Percentiles rank a stretch among this genome's conserved stretches.
Evolutionary conservation across 2,797 vertebrate species (phyloP).

Genomic region (Microctenopoma steveboyesi): DNA sequence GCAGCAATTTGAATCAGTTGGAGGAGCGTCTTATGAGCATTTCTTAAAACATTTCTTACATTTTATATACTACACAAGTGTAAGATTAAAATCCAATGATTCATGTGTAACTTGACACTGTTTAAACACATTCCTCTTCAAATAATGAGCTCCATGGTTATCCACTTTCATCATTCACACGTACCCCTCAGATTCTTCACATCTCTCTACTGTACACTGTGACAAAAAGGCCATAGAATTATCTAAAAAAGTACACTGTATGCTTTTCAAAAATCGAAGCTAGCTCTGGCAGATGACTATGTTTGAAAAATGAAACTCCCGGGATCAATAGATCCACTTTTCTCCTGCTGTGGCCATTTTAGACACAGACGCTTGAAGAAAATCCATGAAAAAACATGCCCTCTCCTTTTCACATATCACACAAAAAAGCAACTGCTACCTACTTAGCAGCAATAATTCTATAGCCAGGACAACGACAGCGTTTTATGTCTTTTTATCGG

Average conservation of each 20-base stretch:
- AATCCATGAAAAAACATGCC: slow-evolving; percentile 64
- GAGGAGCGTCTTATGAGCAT: too few relatives aligned
- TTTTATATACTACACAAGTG: too few relatives aligned
- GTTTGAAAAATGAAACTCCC: slow-evolving; percentile 73
- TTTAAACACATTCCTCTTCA: neutral
- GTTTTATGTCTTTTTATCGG: slow-evolving; percentile 29
- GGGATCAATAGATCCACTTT: slow-evolving; percentile 75
- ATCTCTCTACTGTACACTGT: slow-evolving; percentile 34
- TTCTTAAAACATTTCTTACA: too few relatives aligned
- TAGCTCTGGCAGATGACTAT: slow-evolving; percentile 62
- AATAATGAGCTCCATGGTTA: neutral
- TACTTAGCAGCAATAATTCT: slow-evolving; percentile 44
- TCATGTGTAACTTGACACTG: neutral
- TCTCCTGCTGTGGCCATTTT: slow-evolving; percentile 67
- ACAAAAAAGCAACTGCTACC: slow-evolving; percentile 48
- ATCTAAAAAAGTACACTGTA: slow-evolving; percentile 58
- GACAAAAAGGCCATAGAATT: slow-evolving; percentile 57
- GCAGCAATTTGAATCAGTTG: too few relatives aligned
- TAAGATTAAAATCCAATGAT: too few relatives aligned
- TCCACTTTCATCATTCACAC: slow-evolving; percentile 18
- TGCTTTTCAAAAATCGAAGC: slow-evolving; percentile 72
- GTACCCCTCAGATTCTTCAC: slow-evolving; percentile 21
- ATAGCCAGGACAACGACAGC: slow-evolving; percentile 49
- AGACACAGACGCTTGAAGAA: slow-evolving; percentile 43
- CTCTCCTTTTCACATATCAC: slow-evolving; percentile 40